These are phyloP conservation scores for Cryptus armator DNA, from an alignment of 2,888 invertebrate genomes.

Conservation along the genomic window DNA sequence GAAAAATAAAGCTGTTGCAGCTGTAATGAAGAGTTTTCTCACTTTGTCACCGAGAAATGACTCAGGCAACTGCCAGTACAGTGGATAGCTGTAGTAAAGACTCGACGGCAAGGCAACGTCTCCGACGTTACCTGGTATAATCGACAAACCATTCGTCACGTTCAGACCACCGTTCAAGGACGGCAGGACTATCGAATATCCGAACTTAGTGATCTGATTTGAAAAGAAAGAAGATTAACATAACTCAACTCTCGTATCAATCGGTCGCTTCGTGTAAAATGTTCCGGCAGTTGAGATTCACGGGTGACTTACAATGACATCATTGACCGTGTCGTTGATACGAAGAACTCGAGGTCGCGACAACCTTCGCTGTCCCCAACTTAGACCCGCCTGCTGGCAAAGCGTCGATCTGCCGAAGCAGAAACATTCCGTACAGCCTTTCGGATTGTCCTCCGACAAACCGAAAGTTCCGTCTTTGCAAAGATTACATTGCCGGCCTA, in stretches of 20 bases:
- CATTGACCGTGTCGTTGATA: slow-evolving; percentile 80
- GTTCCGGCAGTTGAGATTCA: slow-evolving; percentile 5
- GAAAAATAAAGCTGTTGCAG: slow-evolving; percentile 21
- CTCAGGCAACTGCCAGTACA: slow-evolving; percentile 94
- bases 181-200: slow-evolving; percentile 75
- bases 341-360: slow-evolving; percentile 85
- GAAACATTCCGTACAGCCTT: slow-evolving; percentile 98
- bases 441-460: slow-evolving; percentile 90
- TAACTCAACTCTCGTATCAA: slow-evolving; percentile 1
- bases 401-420: slow-evolving; percentile 95
- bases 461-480: slow-evolving; percentile 96
- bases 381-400: slow-evolving; percentile 93
- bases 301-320: slow-evolving; percentile 77
- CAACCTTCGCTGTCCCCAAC: slow-evolving; percentile 93
- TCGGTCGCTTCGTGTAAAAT: neutral
- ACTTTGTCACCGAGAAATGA: slow-evolving; percentile 94
- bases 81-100: slow-evolving; percentile 88
- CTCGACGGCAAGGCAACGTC: slow-evolving; percentile 87
- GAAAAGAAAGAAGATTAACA: slow-evolving; percentile 33
- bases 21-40: slow-evolving; percentile 45
- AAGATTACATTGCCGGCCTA: slow-evolving; percentile 93
- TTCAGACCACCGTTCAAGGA: slow-evolving; percentile 85
- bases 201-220: slow-evolving; percentile 79
- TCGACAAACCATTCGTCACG: slow-evolving; percentile 87
- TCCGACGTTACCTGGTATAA: slow-evolving; percentile 88